Conservation (phyloP, 2,113 vertebrate species). For the Panthera uncia region DNA sequence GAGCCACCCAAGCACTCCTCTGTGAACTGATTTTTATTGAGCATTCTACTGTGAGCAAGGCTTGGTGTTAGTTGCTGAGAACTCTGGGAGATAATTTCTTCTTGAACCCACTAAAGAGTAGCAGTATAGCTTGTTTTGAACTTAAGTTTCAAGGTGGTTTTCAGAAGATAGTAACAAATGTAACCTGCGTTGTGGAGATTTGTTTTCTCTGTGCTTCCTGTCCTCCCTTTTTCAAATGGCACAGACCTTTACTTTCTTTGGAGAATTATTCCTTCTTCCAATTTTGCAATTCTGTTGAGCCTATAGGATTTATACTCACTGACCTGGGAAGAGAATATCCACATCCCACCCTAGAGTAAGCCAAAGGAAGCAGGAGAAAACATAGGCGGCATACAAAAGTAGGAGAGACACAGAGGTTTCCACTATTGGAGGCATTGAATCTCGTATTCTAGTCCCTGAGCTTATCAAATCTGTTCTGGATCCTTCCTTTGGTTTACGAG, state of each 20-base stretch:
- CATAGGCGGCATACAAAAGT: background rate
- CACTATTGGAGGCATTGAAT: background rate
- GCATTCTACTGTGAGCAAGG: background rate
- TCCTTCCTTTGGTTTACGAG: background rate
- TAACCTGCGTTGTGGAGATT: background rate
- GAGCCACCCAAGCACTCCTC: no score
- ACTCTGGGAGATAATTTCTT: background rate
- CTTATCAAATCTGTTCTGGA: background rate
- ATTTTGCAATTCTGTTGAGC: background rate
- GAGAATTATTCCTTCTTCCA: background rate
- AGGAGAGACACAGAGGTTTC: accelerated
- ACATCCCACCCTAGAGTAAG: background rate
- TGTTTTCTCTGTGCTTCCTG: background rate
- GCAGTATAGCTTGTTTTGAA: background rate
- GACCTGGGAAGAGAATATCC: background rate
- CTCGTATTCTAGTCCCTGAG: background rate
- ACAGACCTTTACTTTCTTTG: background rate
- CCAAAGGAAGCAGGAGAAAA: background rate
- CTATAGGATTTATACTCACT: background rate
- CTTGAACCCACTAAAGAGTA: background rate
- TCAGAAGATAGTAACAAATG: background rate
- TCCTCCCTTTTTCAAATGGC: background rate
- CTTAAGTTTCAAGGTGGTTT: background rate
- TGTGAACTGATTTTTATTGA: background rate
- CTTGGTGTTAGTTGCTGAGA: background rate